These are phyloP conservation scores for Cryptus viduatorius DNA, from an alignment of 2,888 invertebrate genomes.

Conservation along the genomic window DNA sequence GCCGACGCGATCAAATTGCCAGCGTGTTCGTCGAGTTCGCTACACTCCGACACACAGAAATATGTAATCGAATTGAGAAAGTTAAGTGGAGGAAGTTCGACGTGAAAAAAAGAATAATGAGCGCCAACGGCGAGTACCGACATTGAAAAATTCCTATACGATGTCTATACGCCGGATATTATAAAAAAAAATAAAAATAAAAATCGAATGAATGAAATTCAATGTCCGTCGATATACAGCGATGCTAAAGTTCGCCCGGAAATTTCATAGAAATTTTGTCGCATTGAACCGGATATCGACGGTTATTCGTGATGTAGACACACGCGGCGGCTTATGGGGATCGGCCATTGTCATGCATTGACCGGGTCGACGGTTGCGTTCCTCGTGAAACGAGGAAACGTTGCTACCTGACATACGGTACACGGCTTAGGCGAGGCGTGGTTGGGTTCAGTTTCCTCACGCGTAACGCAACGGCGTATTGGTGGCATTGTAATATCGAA, in stretches of 20 bases:
- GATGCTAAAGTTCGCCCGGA: neutral
- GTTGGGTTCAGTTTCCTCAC: constrained; percentile 11
- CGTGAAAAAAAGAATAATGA: neutral
- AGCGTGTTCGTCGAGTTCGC: neutral
- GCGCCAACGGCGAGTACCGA: neutral
- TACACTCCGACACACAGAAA: neutral
- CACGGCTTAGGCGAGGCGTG: constrained; percentile 1
- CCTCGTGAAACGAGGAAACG: constrained; percentile 79
- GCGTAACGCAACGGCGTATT: constrained; percentile 50
- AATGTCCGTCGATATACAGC: neutral
- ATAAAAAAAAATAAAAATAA: neutral
- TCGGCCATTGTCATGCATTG: neutral
- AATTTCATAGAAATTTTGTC: no score
- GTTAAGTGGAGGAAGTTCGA: constrained; percentile 3
- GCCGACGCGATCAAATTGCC: neutral
- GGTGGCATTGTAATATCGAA: constrained; percentile 73
- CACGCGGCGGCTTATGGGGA: no score
- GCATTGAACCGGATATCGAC: no score
- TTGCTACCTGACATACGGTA: constrained; percentile 35
- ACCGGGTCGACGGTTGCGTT: constrained; percentile 68
- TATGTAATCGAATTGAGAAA: constrained; percentile 17
- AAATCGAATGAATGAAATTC: neutral
- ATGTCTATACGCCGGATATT: neutral
- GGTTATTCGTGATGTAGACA: no score
- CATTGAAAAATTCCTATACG: neutral